A percentile compares a stretch with the other conserved stretches of the same genome.
Conservation (phyloP, 53 echinoderm and acorn worm genomes). For the Apostichopus leukothele region DNA sequence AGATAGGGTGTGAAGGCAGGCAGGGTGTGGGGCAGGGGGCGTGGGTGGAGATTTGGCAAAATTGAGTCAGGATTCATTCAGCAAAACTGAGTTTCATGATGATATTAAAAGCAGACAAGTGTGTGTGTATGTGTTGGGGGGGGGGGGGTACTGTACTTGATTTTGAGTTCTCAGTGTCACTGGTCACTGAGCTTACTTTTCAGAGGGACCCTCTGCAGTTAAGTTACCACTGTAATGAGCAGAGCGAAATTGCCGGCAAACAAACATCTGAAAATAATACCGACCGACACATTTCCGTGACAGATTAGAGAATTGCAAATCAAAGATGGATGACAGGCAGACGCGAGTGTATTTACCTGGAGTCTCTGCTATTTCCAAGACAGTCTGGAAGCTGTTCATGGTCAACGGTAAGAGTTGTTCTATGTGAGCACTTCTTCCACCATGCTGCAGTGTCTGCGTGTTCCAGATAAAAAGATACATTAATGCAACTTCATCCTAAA, state of each 20-base stretch:
- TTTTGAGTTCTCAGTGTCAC: too few species aligned
- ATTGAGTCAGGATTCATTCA: background rate
- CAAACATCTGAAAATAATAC: too few species aligned
- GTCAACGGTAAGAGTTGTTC: conserved; percentile 62
- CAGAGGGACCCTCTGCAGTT: too few species aligned
- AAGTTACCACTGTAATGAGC: background rate
- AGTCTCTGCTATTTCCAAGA: conserved; percentile 82
- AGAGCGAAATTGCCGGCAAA: too few species aligned
- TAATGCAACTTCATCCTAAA: too few species aligned
- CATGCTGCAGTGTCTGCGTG: conserved; percentile 68
- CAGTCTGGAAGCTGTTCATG: conserved; percentile 86
- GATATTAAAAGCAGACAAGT: too few species aligned
- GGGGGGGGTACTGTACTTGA: too few species aligned
- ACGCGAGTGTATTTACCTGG: conserved; percentile 57
- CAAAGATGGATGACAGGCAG: background rate
- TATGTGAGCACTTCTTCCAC: conserved; percentile 63
- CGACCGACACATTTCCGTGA: too few species aligned
- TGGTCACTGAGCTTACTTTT: too few species aligned
- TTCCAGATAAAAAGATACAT: too few species aligned
- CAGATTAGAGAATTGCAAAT: too few species aligned
- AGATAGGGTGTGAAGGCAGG: background rate
- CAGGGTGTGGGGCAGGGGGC: background rate
- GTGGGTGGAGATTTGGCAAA: background rate
- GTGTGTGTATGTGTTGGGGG: too few species aligned
- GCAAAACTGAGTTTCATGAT: background rate